A percentile compares a stretch with the other conserved stretches of the same genome.
Conservation (phyloP, 2,113 vertebrate species). For the Labrus mixtus region DNA sequence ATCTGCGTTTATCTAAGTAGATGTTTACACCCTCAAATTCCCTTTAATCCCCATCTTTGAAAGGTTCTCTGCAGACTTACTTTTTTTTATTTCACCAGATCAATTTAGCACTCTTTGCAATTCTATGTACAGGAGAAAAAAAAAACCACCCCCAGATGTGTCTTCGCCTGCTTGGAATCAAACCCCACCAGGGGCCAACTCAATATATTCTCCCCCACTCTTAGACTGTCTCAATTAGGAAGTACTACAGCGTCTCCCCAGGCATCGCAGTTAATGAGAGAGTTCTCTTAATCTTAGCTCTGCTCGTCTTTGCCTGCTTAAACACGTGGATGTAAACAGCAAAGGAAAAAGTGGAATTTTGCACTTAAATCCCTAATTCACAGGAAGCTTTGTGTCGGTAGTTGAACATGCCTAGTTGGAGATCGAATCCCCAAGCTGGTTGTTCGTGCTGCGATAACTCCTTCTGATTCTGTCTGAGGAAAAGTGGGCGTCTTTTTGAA, state of each 20-base stretch:
- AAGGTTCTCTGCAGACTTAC: not conserved
- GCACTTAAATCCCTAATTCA: slow-evolving; percentile 62
- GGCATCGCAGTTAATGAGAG: slow-evolving; percentile 62
- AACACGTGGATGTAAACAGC: slow-evolving; percentile 51
- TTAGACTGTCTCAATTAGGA: slow-evolving; percentile 54
- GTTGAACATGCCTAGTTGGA: slow-evolving; percentile 47
- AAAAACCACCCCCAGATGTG: slow-evolving; percentile 11
- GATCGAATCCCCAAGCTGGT: slow-evolving; percentile 44
- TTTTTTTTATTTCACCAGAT: slow-evolving; percentile 27
- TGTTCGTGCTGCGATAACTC: slow-evolving; percentile 4
- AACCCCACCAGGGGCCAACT: slow-evolving; percentile 34
- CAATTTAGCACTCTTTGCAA: not conserved
- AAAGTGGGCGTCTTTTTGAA: slow-evolving; percentile 31
- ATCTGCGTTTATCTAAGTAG: slow-evolving; percentile 15
- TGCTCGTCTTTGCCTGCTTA: slow-evolving; percentile 49
- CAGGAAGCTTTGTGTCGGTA: slow-evolving; percentile 35
- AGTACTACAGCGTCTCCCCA: slow-evolving; percentile 44
- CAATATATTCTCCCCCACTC: slow-evolving; percentile 34
- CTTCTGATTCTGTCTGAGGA: slow-evolving; percentile 14
- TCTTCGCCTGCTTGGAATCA: slow-evolving; percentile 29
- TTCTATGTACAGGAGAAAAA: not conserved
- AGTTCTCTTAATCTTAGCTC: slow-evolving; percentile 58
- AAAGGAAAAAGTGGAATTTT: slow-evolving; percentile 45
- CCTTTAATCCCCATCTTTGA: slow-evolving; percentile 7
- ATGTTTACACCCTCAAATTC: slow-evolving; percentile 25